These are phyloP conservation scores for Alexandromys fortis DNA, from an alignment of 2,113 vertebrate genomes.

Conservation along the genomic window DNA sequence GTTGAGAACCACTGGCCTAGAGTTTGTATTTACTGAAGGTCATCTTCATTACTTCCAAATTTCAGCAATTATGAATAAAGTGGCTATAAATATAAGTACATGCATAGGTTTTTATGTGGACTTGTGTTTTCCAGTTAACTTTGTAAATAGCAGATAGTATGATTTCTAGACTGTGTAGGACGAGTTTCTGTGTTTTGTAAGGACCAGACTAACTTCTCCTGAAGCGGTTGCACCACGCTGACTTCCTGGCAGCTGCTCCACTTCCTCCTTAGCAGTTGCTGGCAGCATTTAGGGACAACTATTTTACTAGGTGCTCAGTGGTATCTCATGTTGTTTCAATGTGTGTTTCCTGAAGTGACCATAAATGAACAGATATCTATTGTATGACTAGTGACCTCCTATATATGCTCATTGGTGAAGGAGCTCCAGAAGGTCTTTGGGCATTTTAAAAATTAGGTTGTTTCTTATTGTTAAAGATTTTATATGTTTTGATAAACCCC, in stretches of 20 bases:
- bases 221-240: no score
- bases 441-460: neutral
- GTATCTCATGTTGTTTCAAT: neutral
- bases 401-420: neutral
- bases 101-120: neutral
- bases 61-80: neutral
- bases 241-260: accelerated
- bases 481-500: neutral
- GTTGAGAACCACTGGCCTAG: neutral
- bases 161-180: neutral
- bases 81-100: neutral
- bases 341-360: neutral
- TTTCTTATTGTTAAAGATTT: slow-evolving; percentile 3
- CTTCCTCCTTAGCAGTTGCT: no score
- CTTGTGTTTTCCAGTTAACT: neutral
- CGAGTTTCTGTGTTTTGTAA: neutral
- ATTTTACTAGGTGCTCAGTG: neutral
- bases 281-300: neutral
- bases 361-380: no score
- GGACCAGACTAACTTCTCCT: neutral
- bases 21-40: neutral
- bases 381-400: neutral
- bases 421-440: neutral
- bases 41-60: neutral
- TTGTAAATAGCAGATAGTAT: neutral